A percentile compares a stretch with the other conserved stretches of the same genome.
phyloP scores from a whole-genome alignment of 2,113 vertebrate species.

The Pelobates fuscus region DNA sequence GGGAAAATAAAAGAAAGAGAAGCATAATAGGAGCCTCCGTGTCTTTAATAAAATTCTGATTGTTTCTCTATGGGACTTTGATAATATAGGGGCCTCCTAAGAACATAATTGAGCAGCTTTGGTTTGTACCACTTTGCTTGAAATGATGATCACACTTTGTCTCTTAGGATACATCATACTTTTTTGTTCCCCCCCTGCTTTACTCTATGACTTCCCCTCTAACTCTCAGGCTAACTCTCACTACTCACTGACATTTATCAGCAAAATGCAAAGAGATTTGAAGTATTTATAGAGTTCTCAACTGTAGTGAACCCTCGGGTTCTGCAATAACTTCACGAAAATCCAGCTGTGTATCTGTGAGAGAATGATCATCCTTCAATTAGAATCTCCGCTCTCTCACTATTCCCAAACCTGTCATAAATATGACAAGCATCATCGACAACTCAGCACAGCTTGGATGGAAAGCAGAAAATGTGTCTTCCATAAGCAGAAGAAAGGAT shows the following conservation, averaged over 20 bases:
- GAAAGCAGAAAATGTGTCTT: constrained; percentile 40
- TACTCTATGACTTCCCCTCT: no score
- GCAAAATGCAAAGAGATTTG: constrained; percentile 13
- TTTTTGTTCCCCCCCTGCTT: no score
- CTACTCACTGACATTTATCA: constrained; percentile 9
- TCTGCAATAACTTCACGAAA: constrained; percentile 39
- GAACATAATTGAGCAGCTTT: no score
- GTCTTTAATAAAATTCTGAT: no score
- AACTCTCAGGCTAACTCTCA: neutral
- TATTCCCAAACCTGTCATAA: constrained; percentile 44
- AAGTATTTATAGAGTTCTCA: constrained; percentile 38
- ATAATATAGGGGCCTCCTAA: no score
- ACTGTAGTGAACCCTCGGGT: constrained; percentile 30
- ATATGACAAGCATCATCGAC: constrained; percentile 30
- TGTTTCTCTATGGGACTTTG: no score
- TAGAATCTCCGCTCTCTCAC: constrained; percentile 29
- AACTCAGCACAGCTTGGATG: constrained; percentile 25
- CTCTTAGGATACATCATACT: no score
- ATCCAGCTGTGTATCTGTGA: constrained; percentile 34
- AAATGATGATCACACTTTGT: no score
- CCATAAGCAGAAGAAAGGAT: neutral
- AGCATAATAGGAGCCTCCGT: no score
- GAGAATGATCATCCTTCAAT: constrained; percentile 47
- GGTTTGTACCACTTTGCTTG: no score
- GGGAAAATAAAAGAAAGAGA: no score